A percentile compares a stretch with the other conserved stretches of the same genome.
These are phyloP conservation scores for Germaria angustata DNA, from an alignment of 2,888 invertebrate species.

Conservation along the genomic window DNA sequence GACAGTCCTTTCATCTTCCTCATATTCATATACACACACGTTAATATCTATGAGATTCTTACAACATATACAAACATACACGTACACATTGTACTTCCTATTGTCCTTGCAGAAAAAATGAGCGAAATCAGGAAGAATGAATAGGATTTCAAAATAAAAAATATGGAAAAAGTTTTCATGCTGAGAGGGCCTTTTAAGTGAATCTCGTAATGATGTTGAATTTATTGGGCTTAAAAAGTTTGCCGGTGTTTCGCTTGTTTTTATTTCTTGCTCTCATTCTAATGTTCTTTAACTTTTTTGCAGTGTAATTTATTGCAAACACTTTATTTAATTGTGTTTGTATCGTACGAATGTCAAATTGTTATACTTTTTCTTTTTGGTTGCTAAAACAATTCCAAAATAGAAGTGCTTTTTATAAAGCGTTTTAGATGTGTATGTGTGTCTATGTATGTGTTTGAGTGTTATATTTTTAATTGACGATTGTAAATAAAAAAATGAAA, in stretches of 20 bases:
- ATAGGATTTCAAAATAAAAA: slow-evolving; percentile 35
- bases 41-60: too few relatives aligned
- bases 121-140: background rate
- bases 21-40: too few relatives aligned
- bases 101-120: slow-evolving; percentile 13
- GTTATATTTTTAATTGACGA: background rate
- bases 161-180: slow-evolving; percentile 54
- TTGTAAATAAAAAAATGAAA: background rate
- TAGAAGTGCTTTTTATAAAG: slow-evolving; percentile 18
- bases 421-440: background rate
- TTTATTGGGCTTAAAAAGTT: slow-evolving; percentile 75
- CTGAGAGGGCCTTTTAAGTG: slow-evolving; percentile 65
- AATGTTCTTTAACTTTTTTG: slow-evolving; percentile 19
- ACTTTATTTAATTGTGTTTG: slow-evolving; percentile 74
- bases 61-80: background rate
- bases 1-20: too few relatives aligned
- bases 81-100: slow-evolving; percentile 2
- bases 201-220: slow-evolving; percentile 68
- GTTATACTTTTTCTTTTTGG: slow-evolving; percentile 51
- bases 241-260: slow-evolving; percentile 60
- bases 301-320: slow-evolving; percentile 74
- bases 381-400: slow-evolving; percentile 1
- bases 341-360: slow-evolving; percentile 63
- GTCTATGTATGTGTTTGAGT: background rate
- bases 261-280: slow-evolving; percentile 31